Evolutionary conservation across 2,888 invertebrate species (phyloP).

Genomic region (Andrena praecox): DNA sequence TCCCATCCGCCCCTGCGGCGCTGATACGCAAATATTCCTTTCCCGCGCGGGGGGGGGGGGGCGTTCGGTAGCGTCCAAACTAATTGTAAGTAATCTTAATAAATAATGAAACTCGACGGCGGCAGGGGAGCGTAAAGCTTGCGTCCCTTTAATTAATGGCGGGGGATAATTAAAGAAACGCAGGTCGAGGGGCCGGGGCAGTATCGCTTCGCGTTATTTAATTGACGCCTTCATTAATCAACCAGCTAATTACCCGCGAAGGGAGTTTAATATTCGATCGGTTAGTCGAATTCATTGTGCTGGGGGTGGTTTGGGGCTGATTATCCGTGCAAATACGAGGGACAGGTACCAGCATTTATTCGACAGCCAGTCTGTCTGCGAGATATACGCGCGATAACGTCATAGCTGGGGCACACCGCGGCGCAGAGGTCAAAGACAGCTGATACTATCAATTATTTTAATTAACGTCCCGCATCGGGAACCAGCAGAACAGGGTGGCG

Average conservation of each 20-base stretch:
- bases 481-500: slow-evolving; percentile 6
- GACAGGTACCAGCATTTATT: slow-evolving; percentile 48
- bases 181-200: neutral
- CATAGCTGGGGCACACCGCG: neutral
- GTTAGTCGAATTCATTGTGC: slow-evolving; percentile 12
- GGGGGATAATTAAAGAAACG: slow-evolving; percentile 46
- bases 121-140: neutral
- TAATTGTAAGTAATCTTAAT: slow-evolving; percentile 20
- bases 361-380: slow-evolving; percentile 24
- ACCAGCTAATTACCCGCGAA: slow-evolving; percentile 38
- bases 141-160: slow-evolving; percentile 41
- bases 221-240: slow-evolving; percentile 52
- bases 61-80: neutral
- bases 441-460: slow-evolving; percentile 58
- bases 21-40: slow-evolving; percentile 2
- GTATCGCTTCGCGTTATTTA: slow-evolving; percentile 26
- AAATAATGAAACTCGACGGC: slow-evolving; percentile 21
- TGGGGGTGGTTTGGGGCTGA: neutral
- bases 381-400: neutral
- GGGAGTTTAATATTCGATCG: slow-evolving; percentile 57
- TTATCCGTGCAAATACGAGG: slow-evolving; percentile 38
- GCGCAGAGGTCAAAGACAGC: slow-evolving; percentile 36
- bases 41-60: too few species aligned
- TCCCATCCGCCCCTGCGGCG: too few species aligned
- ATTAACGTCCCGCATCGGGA: slow-evolving; percentile 53